Evolutionary conservation across 1,140 invertebrate genomes (phyloP), one percentile per base, ranked within the genome.

Genomic region (Brachionus paranguensis): DNA sequence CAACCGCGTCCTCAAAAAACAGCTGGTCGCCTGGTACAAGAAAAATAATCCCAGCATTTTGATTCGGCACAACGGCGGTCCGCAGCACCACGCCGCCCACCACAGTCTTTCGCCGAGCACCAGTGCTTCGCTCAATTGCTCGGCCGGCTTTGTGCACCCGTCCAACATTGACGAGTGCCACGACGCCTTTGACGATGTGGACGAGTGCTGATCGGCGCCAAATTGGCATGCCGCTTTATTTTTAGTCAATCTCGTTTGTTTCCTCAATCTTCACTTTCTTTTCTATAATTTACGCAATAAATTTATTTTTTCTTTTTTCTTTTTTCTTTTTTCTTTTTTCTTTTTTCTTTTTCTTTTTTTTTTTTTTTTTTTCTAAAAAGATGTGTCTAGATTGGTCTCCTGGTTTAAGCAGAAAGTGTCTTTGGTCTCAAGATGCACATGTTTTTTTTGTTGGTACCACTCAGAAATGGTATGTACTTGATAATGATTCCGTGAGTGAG

Each of bases 11-110:
- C 45, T 76, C 24, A 76, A 76, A 76, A 76, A 76, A 50, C 72
- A 76, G 50, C 72, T 76, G n/a, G 72, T 76, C n/a, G 72, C 72
- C 2, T 76, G 72, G 72, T 76, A 76, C 43, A 76, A 76, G 14
- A 76, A 76, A 76, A 76, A 76, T 53, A 76, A 76, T 76, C 72
- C 72, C 3, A 50, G 45, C 27, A 76, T 50, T 27, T 27, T 76
- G 14, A 76, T 76, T 5, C 29, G 72, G 29, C 41, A 76, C 47
- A 50, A 50, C n/a, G 70, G 33, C 43, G 33, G 65, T 68, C 20
- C 17, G 20, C 53, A 55, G 53, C 53, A 43, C 1, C 8, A 43
- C 7, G 0, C 3, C 17, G 7, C 14, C 20, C 41, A 29, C 0
- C 64, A 68, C 10, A 37, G 68, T 72, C 8, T 72, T 14, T 72